Base-by-base conservation (phyloP, 2,888 invertebrate species). In the Tupiocoris notatus region DNA sequence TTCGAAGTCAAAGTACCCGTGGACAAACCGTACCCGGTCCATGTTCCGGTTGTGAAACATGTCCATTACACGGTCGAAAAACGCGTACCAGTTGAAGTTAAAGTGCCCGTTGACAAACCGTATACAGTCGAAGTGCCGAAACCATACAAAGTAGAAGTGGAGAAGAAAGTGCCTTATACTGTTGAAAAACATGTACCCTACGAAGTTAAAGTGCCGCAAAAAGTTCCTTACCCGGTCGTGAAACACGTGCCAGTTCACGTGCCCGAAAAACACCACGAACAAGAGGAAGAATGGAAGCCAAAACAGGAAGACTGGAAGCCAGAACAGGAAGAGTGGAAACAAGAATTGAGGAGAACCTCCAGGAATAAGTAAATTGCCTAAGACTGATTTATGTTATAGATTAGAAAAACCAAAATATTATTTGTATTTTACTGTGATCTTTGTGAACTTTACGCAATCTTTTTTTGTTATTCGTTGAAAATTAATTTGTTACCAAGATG, bases 191-290 rank as follows among this genome's bases (percentile, higher is more conserved):
- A 79, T 56, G 90, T 92, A 2, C 91, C 92, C 2, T 90, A 89
- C 82, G 92, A 92, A 90, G 88, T 90, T 0, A 89, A 86, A 65
- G 89, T 92, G 0, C 90, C 90, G 80, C 91, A 92, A 82, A 91
- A 90, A 71, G 88, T 92, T 0, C 92, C 90, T 0, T 88, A 88
- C 80, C 89, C 88, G 66, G 88, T 78, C 63, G 81, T 65, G 64
- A 78, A 78, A 18, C 78, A 80, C 23, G 77, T 77, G 6, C 77
- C 77, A 0, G 77, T 77, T n/a, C n/a, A n/a, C n/a, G n/a, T n/a
- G n/a, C n/a, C n/a, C n/a, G n/a, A n/a, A n/a, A n/a, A n/a, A n/a
- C n/a, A n/a, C n/a, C n/a, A n/a, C n/a, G n/a, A n/a, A n/a, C n/a
- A n/a, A n/a, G n/a, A n/a, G n/a, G n/a, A n/a, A n/a, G n/a, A n/a